Percentiles rank a stretch among this genome's conserved stretches.
Conservation (phyloP, 2,113 vertebrate genomes). For the Otus sunia region DNA sequence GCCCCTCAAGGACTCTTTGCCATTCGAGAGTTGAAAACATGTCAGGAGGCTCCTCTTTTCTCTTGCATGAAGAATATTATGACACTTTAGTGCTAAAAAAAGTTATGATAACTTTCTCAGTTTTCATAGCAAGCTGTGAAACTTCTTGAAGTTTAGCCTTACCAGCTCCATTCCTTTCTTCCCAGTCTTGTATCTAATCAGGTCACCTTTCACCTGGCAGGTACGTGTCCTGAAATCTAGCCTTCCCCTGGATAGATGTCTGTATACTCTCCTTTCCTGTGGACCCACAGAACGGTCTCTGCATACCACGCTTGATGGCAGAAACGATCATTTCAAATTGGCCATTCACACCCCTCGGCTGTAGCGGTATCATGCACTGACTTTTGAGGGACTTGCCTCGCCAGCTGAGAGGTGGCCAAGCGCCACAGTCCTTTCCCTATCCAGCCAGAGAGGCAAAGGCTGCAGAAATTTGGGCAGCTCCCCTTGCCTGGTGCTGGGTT, state of each 20-base stretch:
- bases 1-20: constrained; percentile 57
- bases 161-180: neutral
- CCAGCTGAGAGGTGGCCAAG: neutral
- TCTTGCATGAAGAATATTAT: neutral
- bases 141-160: neutral
- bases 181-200: too few relatives aligned
- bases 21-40: constrained; percentile 46
- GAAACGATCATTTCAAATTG: accelerated
- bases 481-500: neutral
- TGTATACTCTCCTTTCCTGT: accelerated
- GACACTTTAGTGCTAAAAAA: constrained; percentile 32
- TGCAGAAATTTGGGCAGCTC: neutral
- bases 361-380: accelerated
- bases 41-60: constrained; percentile 52
- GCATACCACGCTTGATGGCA: accelerated
- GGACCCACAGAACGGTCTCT: neutral
- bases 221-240: neutral
- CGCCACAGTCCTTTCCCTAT: accelerated
- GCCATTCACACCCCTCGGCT: accelerated
- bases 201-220: neutral
- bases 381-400: neutral
- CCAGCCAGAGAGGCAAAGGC: neutral
- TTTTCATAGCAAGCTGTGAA: neutral
- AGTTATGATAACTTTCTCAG: neutral
- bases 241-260: accelerated